Evolutionary conservation across 2,113 vertebrate species (phyloP).

Genomic region (Aegotheles bennettii): DNA sequence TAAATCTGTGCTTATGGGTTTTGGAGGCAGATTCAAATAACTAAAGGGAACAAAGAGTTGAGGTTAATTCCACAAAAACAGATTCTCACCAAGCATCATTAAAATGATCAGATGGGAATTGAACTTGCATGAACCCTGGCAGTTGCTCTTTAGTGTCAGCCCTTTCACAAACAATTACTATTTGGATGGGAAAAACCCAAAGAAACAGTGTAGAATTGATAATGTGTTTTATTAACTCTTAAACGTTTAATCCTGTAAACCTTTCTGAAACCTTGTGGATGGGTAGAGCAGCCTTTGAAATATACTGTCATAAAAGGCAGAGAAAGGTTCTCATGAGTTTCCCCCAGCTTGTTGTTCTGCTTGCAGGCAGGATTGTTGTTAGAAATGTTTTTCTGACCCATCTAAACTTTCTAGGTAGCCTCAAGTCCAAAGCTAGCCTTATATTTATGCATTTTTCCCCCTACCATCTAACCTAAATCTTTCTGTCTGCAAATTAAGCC

Average conservation of each 20-base stretch:
- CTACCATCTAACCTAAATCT: slow-evolving; percentile 1
- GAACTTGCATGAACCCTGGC: slow-evolving; percentile 30
- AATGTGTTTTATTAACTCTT: slow-evolving; percentile 35
- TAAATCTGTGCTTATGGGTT: not conserved
- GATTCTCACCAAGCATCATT: slow-evolving; percentile 16
- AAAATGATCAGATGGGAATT: slow-evolving; percentile 23
- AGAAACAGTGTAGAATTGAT: not conserved
- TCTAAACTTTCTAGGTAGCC: slow-evolving; percentile 27
- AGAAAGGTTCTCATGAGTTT: not conserved
- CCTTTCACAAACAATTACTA: slow-evolving; percentile 20
- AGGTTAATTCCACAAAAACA: slow-evolving; percentile 11
- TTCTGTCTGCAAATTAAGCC: slow-evolving; percentile 40
- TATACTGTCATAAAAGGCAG: not conserved
- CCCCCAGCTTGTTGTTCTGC: not conserved
- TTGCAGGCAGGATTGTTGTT: slow-evolving; percentile 4
- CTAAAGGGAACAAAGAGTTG: not conserved
- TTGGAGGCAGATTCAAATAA: not conserved
- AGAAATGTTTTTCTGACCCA: slow-evolving; percentile 11
- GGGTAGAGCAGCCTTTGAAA: not conserved
- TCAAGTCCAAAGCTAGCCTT: not conserved
- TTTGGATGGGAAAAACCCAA: not conserved
- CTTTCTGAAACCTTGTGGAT: not conserved
- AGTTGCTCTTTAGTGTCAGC: slow-evolving; percentile 11
- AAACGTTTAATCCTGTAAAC: not conserved
- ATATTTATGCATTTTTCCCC: not conserved